Evolutionary conservation across 2,888 invertebrate genomes (phyloP), one percentile per base, ranked within the genome.

Genomic region (Thereva nobilitata): DNA sequence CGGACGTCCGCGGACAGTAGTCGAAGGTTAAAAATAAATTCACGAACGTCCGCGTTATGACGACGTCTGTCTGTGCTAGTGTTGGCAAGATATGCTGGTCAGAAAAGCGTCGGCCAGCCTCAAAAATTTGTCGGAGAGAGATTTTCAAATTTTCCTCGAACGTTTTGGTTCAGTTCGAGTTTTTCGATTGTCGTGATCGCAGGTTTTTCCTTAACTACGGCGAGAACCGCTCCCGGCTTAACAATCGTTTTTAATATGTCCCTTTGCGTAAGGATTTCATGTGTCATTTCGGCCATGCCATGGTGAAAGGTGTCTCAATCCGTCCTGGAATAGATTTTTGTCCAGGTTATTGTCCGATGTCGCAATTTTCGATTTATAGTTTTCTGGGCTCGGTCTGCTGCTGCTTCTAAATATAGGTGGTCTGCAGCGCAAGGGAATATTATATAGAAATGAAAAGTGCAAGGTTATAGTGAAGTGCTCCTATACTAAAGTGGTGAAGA

Each of bases 1-100:
- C 47, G 54, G 54, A 45, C 64, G 23, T 23, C 23, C 23, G 23
- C 23, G 23, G 23, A 23, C 55, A 41, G 53, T 23, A 55, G 47
- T 34, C 54, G 50, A 59, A 44, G 67, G 45, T 65, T 68, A 68
- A 68, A 68, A 68, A 68, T 68, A 68, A 68, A 56, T 55, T 59
- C 59, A 47, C 47, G 12, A 59, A 38, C 49, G 59, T 47, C 59
- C 59, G 49, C 38, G 49, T 47, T 12, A 10, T 47, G 34, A 47
- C 10, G 8, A 9, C 4, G 9, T 6, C 10, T 42, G 44, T 12
- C 40, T 55, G 55, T 12, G 55, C 8, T 44, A 10, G 37, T 37
- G 47, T n/a, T 38, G 47, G 10, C 49, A 49, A 59, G 59, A 59
- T 47, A 59, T 37, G 59, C 56, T 56, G 34, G 23, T 38, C 37